A percentile compares a stretch with the other conserved stretches of the same genome.
Evolutionary conservation across 2,797 vertebrate species (phyloP).

Genomic region (Buceros bicornis): DNA sequence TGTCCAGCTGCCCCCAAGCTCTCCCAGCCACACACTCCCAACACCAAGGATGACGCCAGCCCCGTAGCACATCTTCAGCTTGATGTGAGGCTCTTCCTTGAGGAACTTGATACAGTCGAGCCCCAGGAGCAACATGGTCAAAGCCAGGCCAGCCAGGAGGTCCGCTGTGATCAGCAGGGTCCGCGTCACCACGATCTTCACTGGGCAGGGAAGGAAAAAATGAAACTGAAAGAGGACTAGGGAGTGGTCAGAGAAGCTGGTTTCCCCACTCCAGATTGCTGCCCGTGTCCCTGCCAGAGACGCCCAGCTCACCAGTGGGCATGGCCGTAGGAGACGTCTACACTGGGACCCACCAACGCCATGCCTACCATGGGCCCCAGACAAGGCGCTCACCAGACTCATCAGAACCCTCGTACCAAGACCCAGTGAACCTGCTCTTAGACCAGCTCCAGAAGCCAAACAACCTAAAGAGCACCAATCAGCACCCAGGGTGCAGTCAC

Average conservation of each 20-base stretch:
- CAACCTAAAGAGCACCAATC: not conserved
- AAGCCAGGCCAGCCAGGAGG: slow-evolving; percentile 74
- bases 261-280: not conserved
- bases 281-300: not conserved
- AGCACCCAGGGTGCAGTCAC: too few species aligned
- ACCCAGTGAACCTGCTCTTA: not conserved
- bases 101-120: slow-evolving; percentile 75
- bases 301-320: not conserved
- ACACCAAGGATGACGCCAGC: slow-evolving; percentile 61
- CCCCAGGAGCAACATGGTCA: slow-evolving; percentile 65
- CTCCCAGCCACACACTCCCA: slow-evolving; percentile 64
- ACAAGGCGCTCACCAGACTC: not conserved
- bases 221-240: not conserved
- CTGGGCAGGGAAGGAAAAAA: not conserved
- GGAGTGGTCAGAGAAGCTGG: not conserved
- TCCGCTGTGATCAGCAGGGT: slow-evolving; percentile 76
- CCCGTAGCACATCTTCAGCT: slow-evolving; percentile 71
- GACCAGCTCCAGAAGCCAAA: not conserved
- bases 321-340: not conserved
- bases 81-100: slow-evolving; percentile 65
- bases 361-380: not conserved
- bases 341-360: not conserved
- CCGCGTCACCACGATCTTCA: slow-evolving; percentile 78
- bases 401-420: not conserved
- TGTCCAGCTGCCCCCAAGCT: not conserved